phyloP scores from a whole-genome alignment of 2,797 vertebrate genomes.

The Vultur gryphus region DNA sequence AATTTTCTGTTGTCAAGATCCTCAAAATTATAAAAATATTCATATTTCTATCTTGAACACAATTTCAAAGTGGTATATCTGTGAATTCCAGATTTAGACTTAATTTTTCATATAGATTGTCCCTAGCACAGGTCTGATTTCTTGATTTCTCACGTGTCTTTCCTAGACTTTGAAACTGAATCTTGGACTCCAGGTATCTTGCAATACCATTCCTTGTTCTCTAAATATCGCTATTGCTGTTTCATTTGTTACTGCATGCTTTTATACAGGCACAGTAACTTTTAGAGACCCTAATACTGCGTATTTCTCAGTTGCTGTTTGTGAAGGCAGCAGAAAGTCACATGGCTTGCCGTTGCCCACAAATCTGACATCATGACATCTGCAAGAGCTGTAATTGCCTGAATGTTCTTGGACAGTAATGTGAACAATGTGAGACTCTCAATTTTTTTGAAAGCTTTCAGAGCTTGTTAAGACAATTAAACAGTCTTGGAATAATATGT shows the following conservation, averaged over 20 bases:
- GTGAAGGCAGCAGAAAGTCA: slow-evolving; percentile 2
- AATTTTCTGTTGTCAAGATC: not conserved
- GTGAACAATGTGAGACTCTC: not conserved
- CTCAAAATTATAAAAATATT: not conserved
- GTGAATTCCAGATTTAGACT: not conserved
- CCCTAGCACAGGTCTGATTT: not conserved
- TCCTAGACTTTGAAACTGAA: not conserved
- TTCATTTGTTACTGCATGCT: not conserved
- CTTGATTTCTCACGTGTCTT: not conserved
- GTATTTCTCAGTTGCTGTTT: not conserved
- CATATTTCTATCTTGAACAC: not conserved
- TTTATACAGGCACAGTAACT: not conserved
- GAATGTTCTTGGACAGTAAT: not conserved
- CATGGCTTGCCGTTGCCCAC: not conserved
- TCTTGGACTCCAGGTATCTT: not conserved
- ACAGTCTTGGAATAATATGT: not conserved
- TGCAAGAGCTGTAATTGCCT: not conserved
- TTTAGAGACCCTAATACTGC: not conserved
- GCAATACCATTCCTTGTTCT: not conserved
- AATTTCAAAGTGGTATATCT: not conserved
- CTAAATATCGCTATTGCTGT: not conserved
- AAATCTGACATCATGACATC: slow-evolving; percentile 50
- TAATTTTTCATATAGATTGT: not conserved
- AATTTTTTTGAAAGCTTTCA: slow-evolving; percentile 12
- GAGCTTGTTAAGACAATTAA: not conserved